Evolutionary conservation across 2,797 vertebrate species (phyloP), one percentile per base, ranked within the genome.

Genomic region (Momotus momota): DNA sequence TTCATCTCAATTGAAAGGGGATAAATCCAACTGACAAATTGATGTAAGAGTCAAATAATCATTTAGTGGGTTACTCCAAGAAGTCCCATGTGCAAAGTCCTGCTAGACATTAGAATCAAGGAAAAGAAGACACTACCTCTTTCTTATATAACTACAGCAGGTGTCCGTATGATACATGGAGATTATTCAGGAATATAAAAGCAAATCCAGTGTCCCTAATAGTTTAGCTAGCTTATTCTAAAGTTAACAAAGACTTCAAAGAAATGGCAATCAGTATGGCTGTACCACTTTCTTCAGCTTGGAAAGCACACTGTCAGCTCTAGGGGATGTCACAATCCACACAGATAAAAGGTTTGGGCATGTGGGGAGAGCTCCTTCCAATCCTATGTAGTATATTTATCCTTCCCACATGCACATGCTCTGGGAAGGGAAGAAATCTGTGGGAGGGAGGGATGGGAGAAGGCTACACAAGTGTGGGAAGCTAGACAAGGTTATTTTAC

Each of bases 11-110:
- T 74, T 95, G 57, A 72, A 90, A 94, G 72, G 0, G 0, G 41
- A 88, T 64, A 86, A 94, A 93, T 78, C 21, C 33, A 86, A n/a
- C 48, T 74, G 57, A 86, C 82, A 95, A 86, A 96, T 64, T 7
- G 1, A 55, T 2, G 1, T 87, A 85, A 93, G 20, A 55, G 3
- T 26, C 31, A 83, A 78, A 54, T 81, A 94, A 95, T 94, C 85
- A 65, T 25, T 85, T 52, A 90, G 78, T 77, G 67, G n/a, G 64
- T 71, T 91, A 70, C 31, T 51, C 35, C 35, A 35, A 35, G 29
- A 87, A 92, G 55, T 82, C 62, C 27, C 55, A 55, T 49, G 60
- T 52, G 81, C 67, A 93, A 94, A 90, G 90, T 94, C 90, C 54
- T 95, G 46, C 49, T 40, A 95, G 69, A 86, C 29, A 48, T 49